Conservation (phyloP, 2,888 invertebrate species). For the Hirtodrosophila cameraria region DNA sequence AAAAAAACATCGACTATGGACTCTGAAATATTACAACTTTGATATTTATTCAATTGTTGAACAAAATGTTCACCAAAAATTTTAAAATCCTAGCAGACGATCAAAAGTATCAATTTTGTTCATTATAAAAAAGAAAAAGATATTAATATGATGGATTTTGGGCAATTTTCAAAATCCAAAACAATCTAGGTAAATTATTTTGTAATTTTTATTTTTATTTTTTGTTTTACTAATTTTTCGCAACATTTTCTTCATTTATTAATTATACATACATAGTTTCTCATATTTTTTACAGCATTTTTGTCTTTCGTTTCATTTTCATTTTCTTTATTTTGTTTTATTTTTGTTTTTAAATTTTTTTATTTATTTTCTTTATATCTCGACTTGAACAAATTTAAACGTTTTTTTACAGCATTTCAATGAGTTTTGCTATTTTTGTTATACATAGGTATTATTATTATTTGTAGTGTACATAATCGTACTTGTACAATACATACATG, state of each 20-base stretch:
- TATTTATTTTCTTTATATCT: slow-evolving; percentile 37
- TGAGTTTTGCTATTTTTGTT: slow-evolving; percentile 44
- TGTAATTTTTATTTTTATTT: slow-evolving; percentile 41
- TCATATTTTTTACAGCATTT: slow-evolving; percentile 67
- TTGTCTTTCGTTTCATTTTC: slow-evolving; percentile 38
- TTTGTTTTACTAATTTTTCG: slow-evolving; percentile 72
- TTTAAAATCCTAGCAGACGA: too few species aligned
- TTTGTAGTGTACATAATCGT: slow-evolving; percentile 15
- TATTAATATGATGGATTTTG: too few species aligned
- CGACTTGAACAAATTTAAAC: slow-evolving; percentile 68
- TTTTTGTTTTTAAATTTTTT: slow-evolving; percentile 10
- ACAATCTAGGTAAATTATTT: too few species aligned
- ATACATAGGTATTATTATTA: slow-evolving; percentile 38
- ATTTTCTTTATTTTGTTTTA: slow-evolving; percentile 17
- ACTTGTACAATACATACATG: slow-evolving; percentile 11
- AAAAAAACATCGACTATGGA: too few species aligned
- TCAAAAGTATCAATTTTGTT: too few species aligned
- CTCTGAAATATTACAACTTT: too few species aligned
- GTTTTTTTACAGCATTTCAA: slow-evolving; percentile 70
- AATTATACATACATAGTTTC: slow-evolving; percentile 72
- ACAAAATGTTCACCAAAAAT: too few species aligned
- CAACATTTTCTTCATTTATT: slow-evolving; percentile 65
- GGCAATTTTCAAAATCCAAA: too few species aligned
- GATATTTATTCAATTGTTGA: too few species aligned
- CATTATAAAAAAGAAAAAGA: too few species aligned